Percentiles rank a stretch among this genome's conserved stretches.
Conservation (phyloP, 2,113 vertebrate genomes). For the Tylochromis polylepis region DNA sequence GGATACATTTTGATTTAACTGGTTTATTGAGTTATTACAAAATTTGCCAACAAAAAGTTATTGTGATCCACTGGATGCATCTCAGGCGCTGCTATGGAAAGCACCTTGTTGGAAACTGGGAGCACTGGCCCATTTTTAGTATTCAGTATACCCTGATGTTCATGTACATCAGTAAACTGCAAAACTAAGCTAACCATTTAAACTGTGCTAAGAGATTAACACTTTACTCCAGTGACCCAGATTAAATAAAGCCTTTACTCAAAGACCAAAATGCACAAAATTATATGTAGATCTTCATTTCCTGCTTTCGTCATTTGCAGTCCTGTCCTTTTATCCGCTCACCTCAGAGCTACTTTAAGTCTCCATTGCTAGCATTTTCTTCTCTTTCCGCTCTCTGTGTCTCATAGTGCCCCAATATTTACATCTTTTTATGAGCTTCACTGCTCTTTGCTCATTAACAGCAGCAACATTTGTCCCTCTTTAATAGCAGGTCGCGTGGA, state of each 20-base stretch:
- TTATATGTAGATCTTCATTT: background rate
- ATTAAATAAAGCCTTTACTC: background rate
- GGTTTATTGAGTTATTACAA: background rate
- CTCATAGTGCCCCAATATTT: slow-evolving; percentile 20
- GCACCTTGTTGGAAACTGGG: background rate
- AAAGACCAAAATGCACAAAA: background rate
- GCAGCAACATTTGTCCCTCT: slow-evolving; percentile 39
- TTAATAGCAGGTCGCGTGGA: slow-evolving; percentile 21
- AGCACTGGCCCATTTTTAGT: background rate
- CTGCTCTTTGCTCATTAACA: slow-evolving; percentile 37
- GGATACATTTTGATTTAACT: background rate
- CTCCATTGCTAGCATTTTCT: background rate
- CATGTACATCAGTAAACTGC: background rate
- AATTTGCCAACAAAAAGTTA: background rate
- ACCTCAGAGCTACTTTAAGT: background rate
- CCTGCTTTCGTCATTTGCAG: background rate
- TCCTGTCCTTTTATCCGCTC: background rate
- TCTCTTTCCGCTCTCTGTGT: background rate
- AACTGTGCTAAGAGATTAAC: background rate
- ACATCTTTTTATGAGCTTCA: slow-evolving; percentile 10
- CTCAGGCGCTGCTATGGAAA: background rate
- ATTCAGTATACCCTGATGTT: background rate
- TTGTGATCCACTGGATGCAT: background rate
- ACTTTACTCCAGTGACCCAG: background rate
- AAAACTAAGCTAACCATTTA: background rate